A percentile compares a stretch with the other conserved stretches of the same genome.
phyloP scores from a whole-genome alignment of 1,140 invertebrate species.

The Cotesia typhae region DNA sequence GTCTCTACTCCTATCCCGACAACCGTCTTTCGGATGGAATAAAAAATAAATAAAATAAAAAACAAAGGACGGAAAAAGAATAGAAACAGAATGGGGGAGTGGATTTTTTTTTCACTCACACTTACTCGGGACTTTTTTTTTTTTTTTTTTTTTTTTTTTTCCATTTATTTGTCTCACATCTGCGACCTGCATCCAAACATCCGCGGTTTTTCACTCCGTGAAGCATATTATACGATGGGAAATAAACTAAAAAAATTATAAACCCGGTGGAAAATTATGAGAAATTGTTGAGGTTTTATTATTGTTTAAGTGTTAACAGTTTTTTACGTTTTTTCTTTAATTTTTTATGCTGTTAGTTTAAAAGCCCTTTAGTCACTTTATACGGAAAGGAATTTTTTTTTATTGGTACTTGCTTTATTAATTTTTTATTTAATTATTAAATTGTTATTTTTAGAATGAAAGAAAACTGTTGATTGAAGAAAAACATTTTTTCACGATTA shows the following conservation, averaged over 20 bases:
- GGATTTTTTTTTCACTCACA: not conserved
- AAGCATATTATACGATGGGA: constrained; percentile 4
- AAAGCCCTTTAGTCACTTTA: constrained; percentile 1
- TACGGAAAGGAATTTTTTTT: not conserved
- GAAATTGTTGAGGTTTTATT: constrained; percentile 13
- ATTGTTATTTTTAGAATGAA: too few relatives aligned
- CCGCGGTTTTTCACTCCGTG: constrained; percentile 11
- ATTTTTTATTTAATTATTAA: too few relatives aligned
- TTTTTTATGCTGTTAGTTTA: not conserved
- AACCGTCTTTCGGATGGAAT: not conserved
- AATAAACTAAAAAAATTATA: not conserved
- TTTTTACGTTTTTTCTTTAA: not conserved
- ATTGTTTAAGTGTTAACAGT: not conserved
- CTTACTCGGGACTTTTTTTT: constrained; percentile 3
- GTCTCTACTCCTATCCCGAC: not conserved
- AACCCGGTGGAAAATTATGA: constrained; percentile 7
- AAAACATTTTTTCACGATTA: too few relatives aligned
- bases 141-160: not conserved
- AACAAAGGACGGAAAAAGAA: not conserved
- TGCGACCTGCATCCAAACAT: constrained; percentile 19
- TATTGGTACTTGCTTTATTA: not conserved
- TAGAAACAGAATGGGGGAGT: not conserved
- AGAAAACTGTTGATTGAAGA: too few relatives aligned
- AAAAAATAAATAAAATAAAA: too few relatives aligned
- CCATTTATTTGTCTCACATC: constrained; percentile 18